Percentiles rank a stretch among this genome's conserved stretches.
Conservation (phyloP, 2,888 invertebrate species). For the Orchesella flavescens region DNA sequence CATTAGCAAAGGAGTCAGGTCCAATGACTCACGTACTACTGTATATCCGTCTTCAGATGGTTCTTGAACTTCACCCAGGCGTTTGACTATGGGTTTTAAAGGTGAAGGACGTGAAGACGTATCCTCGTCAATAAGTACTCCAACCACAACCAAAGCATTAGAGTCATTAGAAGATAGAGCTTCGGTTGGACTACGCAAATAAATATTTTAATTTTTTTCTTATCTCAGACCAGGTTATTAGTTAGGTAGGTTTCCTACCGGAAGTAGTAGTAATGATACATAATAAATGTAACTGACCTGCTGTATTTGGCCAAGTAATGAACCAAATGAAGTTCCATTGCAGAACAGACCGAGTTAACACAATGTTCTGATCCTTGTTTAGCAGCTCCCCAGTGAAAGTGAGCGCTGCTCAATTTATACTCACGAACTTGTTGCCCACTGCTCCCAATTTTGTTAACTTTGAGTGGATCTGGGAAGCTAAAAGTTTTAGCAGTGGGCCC, state of each 20-base stretch:
- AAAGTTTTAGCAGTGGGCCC: neutral
- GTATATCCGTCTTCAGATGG: neutral
- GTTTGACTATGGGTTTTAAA: slow-evolving; percentile 9
- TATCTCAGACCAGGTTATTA: too few species aligned
- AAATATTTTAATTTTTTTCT: too few species aligned
- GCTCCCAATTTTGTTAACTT: neutral
- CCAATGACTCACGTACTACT: slow-evolving; percentile 7
- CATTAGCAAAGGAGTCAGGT: slow-evolving; percentile 19
- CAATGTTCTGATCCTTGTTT: slow-evolving; percentile 39
- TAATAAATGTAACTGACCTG: too few species aligned
- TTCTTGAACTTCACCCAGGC: neutral
- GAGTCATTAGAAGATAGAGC: slow-evolving; percentile 13
- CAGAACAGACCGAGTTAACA: neutral
- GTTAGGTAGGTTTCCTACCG: too few species aligned
- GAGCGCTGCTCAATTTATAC: slow-evolving; percentile 10
- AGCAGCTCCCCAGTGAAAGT: slow-evolving; percentile 29
- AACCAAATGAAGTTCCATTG: slow-evolving; percentile 49
- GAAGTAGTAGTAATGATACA: too few species aligned
- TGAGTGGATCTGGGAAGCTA: slow-evolving; percentile 17
- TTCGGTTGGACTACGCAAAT: neutral
- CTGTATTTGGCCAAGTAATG: slow-evolving; percentile 32
- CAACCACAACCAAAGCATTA: slow-evolving; percentile 37
- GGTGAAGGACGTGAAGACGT: neutral
- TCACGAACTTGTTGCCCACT: neutral
- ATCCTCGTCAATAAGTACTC: slow-evolving; percentile 2